Evolutionary conservation across 2,797 vertebrate species (phyloP), one percentile per base, ranked within the genome.

Genomic region (Holocentrus rufus): DNA sequence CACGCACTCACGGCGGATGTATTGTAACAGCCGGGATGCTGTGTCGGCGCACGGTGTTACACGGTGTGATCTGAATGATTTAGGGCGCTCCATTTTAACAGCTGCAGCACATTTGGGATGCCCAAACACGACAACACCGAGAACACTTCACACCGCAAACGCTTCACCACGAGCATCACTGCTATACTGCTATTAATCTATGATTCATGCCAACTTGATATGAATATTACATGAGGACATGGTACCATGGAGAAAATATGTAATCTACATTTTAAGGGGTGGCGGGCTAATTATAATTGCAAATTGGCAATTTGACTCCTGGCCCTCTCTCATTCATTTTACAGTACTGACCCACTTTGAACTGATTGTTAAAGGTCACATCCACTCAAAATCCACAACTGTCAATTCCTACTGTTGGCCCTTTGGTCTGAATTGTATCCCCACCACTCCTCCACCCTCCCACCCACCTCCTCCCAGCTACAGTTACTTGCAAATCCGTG

Each of bases 61-160:
- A 70, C 0, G 56, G 62, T 81, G 77, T 60, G 52, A 77, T 72
- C 72, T 87, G 58, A 86, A 87, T 87, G 79, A 89, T 89, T 91
- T 54, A 81, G 57, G 39, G 64, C 8, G 18, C 65, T 79, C 63
- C 46, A 74, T 77, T 81, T 82, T 54, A 66, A 74, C 68, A 68
- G 82, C 78, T 65, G 84, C 84, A 49, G 79, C 82, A 49, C 69
- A 50, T 58, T 74, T 81, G 75, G 25, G 55, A 74, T 42, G 36
- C 47, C 39, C 54, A 63, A 65, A 81, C 67, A 79, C 27, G 17
- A 74, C 61, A 65, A 54, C 31, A 34, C 11, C 15, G 7, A 15
- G 54, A 67, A 72, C 71, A 2, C 74, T 73, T 65, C 31, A 72
- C n/a, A 15, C 74, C 72, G 18, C 42, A 22, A 50, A 36, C 25